phyloP scores from a whole-genome alignment of 2,113 vertebrate species.

The Gymnarchus niloticus region DNA sequence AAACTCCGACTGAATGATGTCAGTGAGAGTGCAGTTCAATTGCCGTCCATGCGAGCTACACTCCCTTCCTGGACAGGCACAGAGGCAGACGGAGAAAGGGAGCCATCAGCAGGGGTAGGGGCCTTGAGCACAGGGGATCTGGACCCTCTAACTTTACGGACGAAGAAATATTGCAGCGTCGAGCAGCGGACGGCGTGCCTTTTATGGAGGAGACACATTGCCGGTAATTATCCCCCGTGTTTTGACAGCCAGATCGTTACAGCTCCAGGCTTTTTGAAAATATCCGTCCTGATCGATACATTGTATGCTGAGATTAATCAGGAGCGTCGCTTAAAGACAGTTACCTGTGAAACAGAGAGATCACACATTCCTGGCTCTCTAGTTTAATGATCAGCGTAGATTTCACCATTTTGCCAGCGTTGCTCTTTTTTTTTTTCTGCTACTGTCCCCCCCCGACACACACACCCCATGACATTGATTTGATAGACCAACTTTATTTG shows the following conservation, averaged over 20 bases:
- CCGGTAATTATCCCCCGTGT: constrained; percentile 22
- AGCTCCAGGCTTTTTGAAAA: background rate
- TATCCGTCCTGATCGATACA: background rate
- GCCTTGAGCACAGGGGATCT: constrained; percentile 3
- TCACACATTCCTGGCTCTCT: background rate
- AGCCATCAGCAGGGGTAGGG: constrained; percentile 10
- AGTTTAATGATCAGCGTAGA: background rate
- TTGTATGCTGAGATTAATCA: background rate
- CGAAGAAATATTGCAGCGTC: constrained; percentile 20
- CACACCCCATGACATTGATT: constrained; percentile 20
- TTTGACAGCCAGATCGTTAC: background rate
- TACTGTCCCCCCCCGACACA: background rate
- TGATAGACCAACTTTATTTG: constrained; percentile 28
- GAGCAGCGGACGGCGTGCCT: background rate
- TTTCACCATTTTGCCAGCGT: background rate
- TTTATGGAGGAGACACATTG: constrained; percentile 25
- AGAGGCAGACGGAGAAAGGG: constrained; percentile 20
- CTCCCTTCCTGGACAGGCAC: constrained; percentile 27
- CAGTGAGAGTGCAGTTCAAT: constrained; percentile 25
- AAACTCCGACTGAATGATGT: constrained; percentile 27
- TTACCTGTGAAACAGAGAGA: background rate
- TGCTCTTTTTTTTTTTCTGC: background rate
- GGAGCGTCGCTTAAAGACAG: background rate
- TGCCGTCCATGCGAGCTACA: constrained; percentile 23
- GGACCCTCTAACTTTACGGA: constrained; percentile 22